Base-by-base conservation (phyloP, 2,797 vertebrate species). In the Microctenopoma steveboyesi region DNA sequence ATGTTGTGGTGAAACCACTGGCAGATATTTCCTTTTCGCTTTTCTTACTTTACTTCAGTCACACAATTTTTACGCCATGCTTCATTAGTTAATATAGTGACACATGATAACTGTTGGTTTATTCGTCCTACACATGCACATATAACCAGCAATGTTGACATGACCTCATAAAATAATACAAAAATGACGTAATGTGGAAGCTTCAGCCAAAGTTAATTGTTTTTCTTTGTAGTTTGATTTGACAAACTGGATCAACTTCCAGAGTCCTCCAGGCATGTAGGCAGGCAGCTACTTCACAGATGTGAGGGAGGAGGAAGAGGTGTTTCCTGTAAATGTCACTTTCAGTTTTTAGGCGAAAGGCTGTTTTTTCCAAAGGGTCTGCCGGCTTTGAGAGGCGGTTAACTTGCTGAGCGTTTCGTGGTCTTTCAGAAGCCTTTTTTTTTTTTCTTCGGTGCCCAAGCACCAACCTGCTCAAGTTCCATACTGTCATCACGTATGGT, bases 251-350 rank as follows among this genome's bases (percentile, higher is more conserved):
- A 81, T 86, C 74, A 81, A 83, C 88, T 89, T 85, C 78, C 58
- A 67, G 65, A 72, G 49, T 79, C 50, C 64, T 76, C 53, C 52
- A 63, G 78, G 59, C 64, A 52, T 56, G 69, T 52, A 73, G 74
- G 66, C 70, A 63, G 67, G 77, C 71, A 76, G 77, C 62, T 65
- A 47, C 77, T 83, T 83, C 40, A 64, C 59, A 56, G 61, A 71
- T 79, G 57, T 46, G 64, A 67, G 45, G 64, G 33, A 75, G 76
- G 67, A 79, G 80, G 85, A 78, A 85, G 81, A 72, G 61, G 69
- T 74, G 77, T 87, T 91, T 86, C 86, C 83, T 86, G 75, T 78
- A 78, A 88, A 89, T 90, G 89, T 90, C 88, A 89, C 61, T 80
- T 75, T 81, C 68, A 77, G 81, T 90, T 42, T 87, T 85, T 53